These are phyloP conservation scores for Helarctos malayanus DNA, from an alignment of 2,797 vertebrate genomes.

Conservation along the genomic window DNA sequence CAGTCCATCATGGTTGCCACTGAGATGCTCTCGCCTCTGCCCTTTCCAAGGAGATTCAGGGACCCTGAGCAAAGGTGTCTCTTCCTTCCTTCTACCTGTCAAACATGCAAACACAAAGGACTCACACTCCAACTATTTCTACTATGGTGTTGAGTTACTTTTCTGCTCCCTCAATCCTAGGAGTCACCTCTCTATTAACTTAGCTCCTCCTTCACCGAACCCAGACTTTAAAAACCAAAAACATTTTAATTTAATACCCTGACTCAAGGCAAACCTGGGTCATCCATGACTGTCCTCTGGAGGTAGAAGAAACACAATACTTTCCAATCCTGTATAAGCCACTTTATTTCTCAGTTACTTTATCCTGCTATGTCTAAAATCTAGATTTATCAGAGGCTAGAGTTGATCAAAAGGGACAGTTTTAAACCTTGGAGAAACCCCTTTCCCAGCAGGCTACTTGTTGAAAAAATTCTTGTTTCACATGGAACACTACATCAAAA, in stretches of 20 bases:
- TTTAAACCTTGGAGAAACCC: constrained; percentile 25
- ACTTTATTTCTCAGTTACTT: constrained; percentile 1
- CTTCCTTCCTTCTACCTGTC: too few relatives aligned
- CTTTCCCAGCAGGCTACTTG: background rate
- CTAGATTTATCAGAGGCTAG: constrained; percentile 26
- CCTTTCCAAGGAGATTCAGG: background rate
- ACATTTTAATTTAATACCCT: background rate
- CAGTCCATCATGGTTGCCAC: background rate
- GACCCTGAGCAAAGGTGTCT: background rate
- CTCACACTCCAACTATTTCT: background rate
- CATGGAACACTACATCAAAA: too few relatives aligned
- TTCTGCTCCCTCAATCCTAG: background rate
- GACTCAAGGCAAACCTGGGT: background rate
- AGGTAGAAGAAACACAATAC: background rate
- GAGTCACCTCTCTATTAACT: background rate
- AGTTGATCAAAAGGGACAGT: background rate
- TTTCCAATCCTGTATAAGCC: background rate
- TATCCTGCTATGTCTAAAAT: constrained; percentile 10
- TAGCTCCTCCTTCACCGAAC: background rate
- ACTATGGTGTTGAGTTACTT: background rate
- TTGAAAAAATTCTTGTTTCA: constrained; percentile 28
- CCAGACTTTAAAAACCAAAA: constrained; percentile 27
- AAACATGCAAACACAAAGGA: background rate
- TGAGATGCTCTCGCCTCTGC: background rate
- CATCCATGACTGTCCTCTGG: background rate